A percentile compares a stretch with the other conserved stretches of the same genome.
Conservation (phyloP, 2,888 invertebrate genomes). For the Penaeus monodon region DNA sequence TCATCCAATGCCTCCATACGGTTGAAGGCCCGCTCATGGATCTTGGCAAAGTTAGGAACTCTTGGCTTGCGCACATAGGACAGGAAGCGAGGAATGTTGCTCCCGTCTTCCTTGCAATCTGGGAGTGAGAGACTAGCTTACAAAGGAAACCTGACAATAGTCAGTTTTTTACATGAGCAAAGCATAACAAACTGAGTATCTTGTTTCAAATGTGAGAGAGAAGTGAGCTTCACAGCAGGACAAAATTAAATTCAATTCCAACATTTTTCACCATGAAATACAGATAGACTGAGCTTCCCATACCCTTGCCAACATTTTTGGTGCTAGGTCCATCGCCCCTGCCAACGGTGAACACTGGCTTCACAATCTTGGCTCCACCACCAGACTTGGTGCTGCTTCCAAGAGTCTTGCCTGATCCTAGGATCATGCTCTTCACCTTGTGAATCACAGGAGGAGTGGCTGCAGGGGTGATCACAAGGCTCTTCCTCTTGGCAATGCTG, state of each 20-base stretch:
- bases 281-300: neutral
- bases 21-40: slow-evolving; percentile 52
- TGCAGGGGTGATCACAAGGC: neutral
- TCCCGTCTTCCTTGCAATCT: neutral
- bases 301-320: neutral
- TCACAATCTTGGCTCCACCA: neutral
- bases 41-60: slow-evolving; percentile 56
- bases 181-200: neutral
- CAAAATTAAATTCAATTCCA: too few species aligned
- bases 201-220: too few species aligned
- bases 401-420: neutral
- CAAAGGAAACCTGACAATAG: neutral
- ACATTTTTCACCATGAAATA: too few species aligned
- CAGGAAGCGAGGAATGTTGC: slow-evolving; percentile 51
- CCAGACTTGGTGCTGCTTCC: neutral
- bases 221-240: too few species aligned
- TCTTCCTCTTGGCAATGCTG: too few species aligned
- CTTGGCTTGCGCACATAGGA: slow-evolving; percentile 39
- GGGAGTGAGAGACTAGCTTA: too few species aligned
- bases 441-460: neutral
- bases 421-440: neutral
- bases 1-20: slow-evolving; percentile 59
- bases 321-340: neutral
- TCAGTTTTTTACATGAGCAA: neutral
- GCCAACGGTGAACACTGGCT: slow-evolving; percentile 8